Conservation (phyloP, 2,888 invertebrate species). For the Mesoligia furuncula region DNA sequence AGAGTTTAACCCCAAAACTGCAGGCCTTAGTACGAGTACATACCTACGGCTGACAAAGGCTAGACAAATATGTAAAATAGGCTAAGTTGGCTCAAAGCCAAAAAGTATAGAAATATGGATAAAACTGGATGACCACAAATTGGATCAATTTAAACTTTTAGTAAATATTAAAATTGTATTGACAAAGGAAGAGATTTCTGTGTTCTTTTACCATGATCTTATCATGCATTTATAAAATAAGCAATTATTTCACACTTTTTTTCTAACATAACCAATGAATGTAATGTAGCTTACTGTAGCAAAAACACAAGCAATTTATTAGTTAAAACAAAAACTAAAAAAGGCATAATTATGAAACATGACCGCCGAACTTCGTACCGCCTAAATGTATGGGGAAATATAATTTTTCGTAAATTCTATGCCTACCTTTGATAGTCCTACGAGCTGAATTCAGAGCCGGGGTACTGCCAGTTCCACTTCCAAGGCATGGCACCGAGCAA, state of each 20-base stretch:
- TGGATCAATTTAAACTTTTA: conserved; percentile 31
- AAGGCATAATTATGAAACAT: too few species aligned
- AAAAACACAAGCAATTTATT: not conserved
- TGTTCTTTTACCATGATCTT: not conserved
- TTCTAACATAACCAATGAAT: not conserved
- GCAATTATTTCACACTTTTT: not conserved
- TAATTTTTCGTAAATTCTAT: too few species aligned
- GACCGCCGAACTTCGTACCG: too few species aligned
- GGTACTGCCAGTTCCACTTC: too few species aligned
- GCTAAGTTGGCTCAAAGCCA: conserved; percentile 25
- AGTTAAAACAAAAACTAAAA: not conserved
- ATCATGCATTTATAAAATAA: not conserved
- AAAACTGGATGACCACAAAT: conserved; percentile 34
- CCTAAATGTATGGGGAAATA: too few species aligned
- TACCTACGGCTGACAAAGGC: conserved; percentile 18
- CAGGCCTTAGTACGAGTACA: conserved; percentile 4
- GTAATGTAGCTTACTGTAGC: not conserved
- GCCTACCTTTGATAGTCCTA: too few species aligned
- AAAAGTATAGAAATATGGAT: conserved; percentile 24
- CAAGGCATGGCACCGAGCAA: too few species aligned
- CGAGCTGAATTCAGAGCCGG: too few species aligned
- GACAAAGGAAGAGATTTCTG: not conserved
- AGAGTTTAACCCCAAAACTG: conserved; percentile 9
- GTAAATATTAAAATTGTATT: conserved; percentile 1
- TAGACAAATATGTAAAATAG: conserved; percentile 45